phyloP scores from a whole-genome alignment of 2,797 vertebrate species.

The Neosalanx taihuensis region DNA sequence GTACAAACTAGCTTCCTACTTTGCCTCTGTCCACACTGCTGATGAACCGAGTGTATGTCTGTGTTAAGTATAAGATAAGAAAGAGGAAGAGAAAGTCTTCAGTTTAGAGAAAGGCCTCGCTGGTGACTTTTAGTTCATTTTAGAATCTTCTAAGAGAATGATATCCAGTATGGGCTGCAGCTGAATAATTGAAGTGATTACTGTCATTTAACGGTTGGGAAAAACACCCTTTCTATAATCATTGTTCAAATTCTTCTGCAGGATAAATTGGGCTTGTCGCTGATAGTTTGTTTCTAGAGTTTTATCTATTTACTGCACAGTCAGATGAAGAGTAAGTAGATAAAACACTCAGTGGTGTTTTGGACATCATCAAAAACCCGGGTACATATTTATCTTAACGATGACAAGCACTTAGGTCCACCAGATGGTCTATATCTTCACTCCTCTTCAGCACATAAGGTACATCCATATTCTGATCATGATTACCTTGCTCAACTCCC shows the following conservation, averaged over 20 bases:
- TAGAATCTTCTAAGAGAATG: neutral
- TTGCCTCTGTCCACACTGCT: slow-evolving; percentile 2
- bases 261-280: slow-evolving; percentile 29
- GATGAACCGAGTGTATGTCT: neutral
- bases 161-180: neutral
- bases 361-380: slow-evolving; percentile 45
- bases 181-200: neutral
- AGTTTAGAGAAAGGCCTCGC: neutral
- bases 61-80: neutral
- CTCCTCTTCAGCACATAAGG: slow-evolving; percentile 32
- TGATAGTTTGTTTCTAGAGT: slow-evolving; percentile 33
- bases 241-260: slow-evolving; percentile 31
- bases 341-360: slow-evolving; percentile 51
- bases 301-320: slow-evolving; percentile 44
- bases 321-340: slow-evolving; percentile 39
- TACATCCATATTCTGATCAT: slow-evolving; percentile 47
- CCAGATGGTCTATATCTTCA: slow-evolving; percentile 55
- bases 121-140: neutral
- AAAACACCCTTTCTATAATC: slow-evolving; percentile 6
- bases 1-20: neutral
- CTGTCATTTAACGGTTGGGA: neutral
- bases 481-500: slow-evolving; percentile 36
- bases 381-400: slow-evolving; percentile 49
- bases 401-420: slow-evolving; percentile 45
- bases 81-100: neutral